Evolutionary conservation across 2,113 vertebrate species (phyloP).

Genomic region (Ophthalmolycus amberensis): DNA sequence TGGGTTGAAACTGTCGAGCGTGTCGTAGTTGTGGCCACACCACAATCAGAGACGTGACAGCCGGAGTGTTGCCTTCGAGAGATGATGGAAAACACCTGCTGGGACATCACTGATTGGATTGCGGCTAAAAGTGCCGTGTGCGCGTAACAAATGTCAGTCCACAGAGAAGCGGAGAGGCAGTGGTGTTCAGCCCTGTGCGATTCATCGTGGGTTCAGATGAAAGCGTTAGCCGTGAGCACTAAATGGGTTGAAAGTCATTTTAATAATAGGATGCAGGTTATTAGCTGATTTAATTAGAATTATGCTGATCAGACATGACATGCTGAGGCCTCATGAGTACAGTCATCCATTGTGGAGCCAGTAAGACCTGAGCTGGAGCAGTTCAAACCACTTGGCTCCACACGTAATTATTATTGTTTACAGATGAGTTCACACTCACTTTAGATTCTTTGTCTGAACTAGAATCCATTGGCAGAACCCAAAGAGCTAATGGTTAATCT

Average conservation of each 20-base stretch:
- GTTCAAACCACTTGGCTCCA: slow-evolving; percentile 15
- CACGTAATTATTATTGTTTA: slow-evolving; percentile 65
- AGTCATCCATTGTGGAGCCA: slow-evolving; percentile 47
- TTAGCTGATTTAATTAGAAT: neutral
- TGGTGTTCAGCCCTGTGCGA: slow-evolving; percentile 7
- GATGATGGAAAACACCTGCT: slow-evolving; percentile 38
- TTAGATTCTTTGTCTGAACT: slow-evolving; percentile 44
- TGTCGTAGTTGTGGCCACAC: slow-evolving; percentile 3
- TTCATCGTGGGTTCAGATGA: slow-evolving; percentile 8
- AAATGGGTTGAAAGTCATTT: slow-evolving; percentile 19
- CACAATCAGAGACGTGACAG: slow-evolving; percentile 44
- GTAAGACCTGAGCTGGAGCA: neutral
- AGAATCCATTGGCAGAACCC: slow-evolving; percentile 63
- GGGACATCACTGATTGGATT: slow-evolving; percentile 46
- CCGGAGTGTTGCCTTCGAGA: slow-evolving; percentile 3
- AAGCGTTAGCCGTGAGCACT: slow-evolving; percentile 12
- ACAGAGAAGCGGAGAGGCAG: slow-evolving; percentile 11
- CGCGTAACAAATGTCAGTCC: slow-evolving; percentile 8
- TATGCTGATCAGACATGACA: slow-evolving; percentile 21
- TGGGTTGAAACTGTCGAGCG: neutral
- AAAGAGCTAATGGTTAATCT: slow-evolving; percentile 64
- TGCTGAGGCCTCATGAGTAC: slow-evolving; percentile 11
- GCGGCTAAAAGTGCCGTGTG: neutral
- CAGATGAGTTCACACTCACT: slow-evolving; percentile 44
- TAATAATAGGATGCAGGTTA: slow-evolving; percentile 18